Conservation (phyloP, 1,140 invertebrate genomes). For the Cotesia chilonis region DNA sequence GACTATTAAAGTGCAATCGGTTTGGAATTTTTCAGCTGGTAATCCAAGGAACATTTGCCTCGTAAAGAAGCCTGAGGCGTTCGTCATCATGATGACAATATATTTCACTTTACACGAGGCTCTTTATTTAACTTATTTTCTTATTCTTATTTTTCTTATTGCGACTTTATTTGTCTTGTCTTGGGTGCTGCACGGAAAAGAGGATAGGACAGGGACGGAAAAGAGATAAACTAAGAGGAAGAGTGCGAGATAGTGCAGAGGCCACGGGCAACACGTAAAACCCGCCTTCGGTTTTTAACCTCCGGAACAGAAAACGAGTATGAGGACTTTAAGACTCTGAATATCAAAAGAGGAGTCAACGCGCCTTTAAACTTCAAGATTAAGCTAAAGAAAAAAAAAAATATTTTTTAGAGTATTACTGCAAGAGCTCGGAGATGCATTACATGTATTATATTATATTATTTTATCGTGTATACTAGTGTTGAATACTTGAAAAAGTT, state of each 20-base stretch:
- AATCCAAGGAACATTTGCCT: slow-evolving; percentile 33
- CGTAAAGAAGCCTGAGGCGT: slow-evolving; percentile 26
- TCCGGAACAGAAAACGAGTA: not conserved
- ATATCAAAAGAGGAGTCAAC: slow-evolving; percentile 12
- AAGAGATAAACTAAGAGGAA: slow-evolving; percentile 16
- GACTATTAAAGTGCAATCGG: slow-evolving; percentile 37
- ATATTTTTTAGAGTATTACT: not conserved
- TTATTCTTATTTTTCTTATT: slow-evolving; percentile 5
- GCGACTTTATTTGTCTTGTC: not conserved
- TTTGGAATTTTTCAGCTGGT: slow-evolving; percentile 41
- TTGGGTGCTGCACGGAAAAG: no score
- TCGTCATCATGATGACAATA: slow-evolving; percentile 46
- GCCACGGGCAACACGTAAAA: slow-evolving; percentile 18
- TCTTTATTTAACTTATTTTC: slow-evolving; percentile 18
- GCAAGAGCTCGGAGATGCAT: not conserved
- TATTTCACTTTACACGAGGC: slow-evolving; percentile 40
- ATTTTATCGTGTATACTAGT: no score
- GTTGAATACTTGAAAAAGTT: no score
- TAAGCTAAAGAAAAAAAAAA: not conserved
- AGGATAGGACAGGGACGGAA: no score
- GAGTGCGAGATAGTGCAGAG: slow-evolving; percentile 19
- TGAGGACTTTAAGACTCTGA: not conserved
- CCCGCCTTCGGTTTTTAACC: slow-evolving; percentile 25
- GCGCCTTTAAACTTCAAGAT: slow-evolving; percentile 10
- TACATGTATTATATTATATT: not conserved